Evolutionary conservation across 2,113 vertebrate genomes (phyloP).

Genomic region (Nibea albiflora): DNA sequence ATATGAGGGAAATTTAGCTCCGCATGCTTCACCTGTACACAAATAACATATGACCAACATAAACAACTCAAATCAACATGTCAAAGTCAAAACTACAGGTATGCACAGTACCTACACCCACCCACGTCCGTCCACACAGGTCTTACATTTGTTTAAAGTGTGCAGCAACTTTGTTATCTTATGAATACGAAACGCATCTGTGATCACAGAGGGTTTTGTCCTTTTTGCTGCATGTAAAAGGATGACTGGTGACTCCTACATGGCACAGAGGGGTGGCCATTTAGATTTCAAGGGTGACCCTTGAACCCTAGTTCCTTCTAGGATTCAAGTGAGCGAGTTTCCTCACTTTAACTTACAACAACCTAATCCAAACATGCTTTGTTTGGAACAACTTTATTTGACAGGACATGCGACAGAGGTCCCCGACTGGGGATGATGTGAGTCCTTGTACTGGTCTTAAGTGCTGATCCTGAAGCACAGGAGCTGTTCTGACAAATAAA

Average conservation of each 20-base stretch:
- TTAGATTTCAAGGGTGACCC: background rate
- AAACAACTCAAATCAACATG: too few relatives aligned
- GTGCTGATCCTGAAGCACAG: background rate
- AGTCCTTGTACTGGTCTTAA: too few relatives aligned
- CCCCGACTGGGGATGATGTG: background rate
- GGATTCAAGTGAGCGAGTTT: too few relatives aligned
- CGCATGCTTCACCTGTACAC: too few relatives aligned
- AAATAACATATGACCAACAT: too few relatives aligned
- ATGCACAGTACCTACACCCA: too few relatives aligned
- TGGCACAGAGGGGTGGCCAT: background rate
- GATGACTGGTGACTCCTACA: background rate
- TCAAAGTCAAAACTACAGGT: too few relatives aligned
- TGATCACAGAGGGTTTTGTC: background rate
- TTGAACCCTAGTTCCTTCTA: background rate
- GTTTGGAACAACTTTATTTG: background rate
- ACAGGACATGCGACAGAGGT: background rate
- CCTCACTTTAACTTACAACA: background rate
- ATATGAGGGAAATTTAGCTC: too few relatives aligned
- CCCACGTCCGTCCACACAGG: too few relatives aligned
- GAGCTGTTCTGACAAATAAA: background rate
- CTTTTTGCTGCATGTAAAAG: background rate
- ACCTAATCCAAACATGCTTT: background rate
- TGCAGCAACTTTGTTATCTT: too few relatives aligned
- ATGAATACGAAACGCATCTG: background rate
- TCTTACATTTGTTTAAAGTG: too few relatives aligned